Conservation (phyloP, 2,888 invertebrate species). For the Argyresthia goedartella region DNA sequence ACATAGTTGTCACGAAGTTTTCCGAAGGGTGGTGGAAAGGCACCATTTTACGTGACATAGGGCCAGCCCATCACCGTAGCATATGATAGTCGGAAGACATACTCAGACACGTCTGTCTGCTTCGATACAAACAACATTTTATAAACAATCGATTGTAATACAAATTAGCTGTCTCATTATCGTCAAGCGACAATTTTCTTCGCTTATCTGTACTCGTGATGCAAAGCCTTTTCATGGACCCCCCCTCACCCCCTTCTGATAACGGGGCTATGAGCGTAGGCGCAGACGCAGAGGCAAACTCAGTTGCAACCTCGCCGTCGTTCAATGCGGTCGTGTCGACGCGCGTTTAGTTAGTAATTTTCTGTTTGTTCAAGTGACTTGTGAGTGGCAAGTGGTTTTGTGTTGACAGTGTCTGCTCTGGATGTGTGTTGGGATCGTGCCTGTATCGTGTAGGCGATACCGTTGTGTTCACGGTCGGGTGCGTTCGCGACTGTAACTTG, state of each 20-base stretch:
- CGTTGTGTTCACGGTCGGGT: slow-evolving; percentile 58
- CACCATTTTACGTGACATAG: too few relatives aligned
- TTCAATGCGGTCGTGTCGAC: slow-evolving; percentile 28
- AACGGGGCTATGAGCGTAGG: slow-evolving; percentile 51
- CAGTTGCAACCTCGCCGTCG: slow-evolving; percentile 44
- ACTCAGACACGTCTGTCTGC: too few relatives aligned
- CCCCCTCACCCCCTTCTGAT: slow-evolving; percentile 52
- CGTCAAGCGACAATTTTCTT: background rate
- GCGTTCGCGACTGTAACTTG: slow-evolving; percentile 55
- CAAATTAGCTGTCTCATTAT: too few relatives aligned
- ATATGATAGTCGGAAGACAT: too few relatives aligned
- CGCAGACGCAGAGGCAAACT: slow-evolving; percentile 35
- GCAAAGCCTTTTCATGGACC: slow-evolving; percentile 49
- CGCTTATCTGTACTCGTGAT: slow-evolving; percentile 44
- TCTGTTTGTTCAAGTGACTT: background rate
- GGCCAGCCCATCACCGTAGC: too few relatives aligned
- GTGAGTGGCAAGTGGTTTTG: slow-evolving; percentile 11
- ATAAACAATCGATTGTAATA: too few relatives aligned
- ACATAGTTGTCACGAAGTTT: too few relatives aligned
- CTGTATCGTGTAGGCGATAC: slow-evolving; percentile 36
- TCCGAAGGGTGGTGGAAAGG: too few relatives aligned
- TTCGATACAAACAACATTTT: too few relatives aligned
- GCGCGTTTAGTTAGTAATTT: background rate
- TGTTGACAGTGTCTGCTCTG: slow-evolving; percentile 18
- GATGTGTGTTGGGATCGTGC: slow-evolving; percentile 26